phyloP scores from a whole-genome alignment of 2,113 vertebrate genomes.

The Micromys minutus region DNA sequence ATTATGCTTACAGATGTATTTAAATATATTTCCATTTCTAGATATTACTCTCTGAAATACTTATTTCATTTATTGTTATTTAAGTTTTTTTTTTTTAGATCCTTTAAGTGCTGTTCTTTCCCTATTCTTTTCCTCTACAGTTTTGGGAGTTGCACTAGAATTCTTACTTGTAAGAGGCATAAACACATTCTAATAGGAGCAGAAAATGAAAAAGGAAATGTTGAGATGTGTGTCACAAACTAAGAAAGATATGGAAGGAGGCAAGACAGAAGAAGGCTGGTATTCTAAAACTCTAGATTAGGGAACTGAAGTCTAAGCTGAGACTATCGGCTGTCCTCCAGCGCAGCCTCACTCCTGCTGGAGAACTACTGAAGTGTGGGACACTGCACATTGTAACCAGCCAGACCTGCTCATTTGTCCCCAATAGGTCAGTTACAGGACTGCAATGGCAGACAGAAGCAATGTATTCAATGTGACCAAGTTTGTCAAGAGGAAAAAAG shows the following conservation, averaged over 20 bases:
- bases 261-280: background rate
- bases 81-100: background rate
- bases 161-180: background rate
- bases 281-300: background rate
- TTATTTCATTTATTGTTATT: background rate
- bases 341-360: background rate
- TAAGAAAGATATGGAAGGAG: background rate
- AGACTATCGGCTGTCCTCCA: background rate
- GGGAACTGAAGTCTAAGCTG: background rate
- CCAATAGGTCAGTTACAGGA: background rate
- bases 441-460: background rate
- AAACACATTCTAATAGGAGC: slow-evolving; percentile 32
- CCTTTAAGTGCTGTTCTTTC: background rate
- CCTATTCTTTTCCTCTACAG: background rate
- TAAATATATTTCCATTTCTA: background rate
- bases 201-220: background rate
- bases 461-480: background rate
- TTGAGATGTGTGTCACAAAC: background rate
- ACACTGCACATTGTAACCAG: background rate
- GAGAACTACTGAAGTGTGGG: background rate
- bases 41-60: background rate
- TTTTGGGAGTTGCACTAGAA: slow-evolving; percentile 13
- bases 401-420: background rate
- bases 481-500: background rate
- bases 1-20: background rate